phyloP scores from a whole-genome alignment of 2,888 invertebrate species.

The Lottia scabra region DNA sequence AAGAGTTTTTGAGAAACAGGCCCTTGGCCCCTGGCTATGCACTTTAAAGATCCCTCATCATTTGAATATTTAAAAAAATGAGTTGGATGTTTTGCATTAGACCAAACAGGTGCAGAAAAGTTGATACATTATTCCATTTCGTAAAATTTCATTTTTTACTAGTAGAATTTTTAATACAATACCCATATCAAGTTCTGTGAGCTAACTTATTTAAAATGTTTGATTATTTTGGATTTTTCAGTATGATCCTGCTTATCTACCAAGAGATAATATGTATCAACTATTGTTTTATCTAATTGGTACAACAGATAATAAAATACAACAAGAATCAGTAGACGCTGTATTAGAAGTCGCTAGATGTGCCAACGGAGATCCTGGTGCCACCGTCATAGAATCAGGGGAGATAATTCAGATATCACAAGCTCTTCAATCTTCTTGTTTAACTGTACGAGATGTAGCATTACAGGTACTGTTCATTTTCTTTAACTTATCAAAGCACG shows the following conservation, averaged over 20 bases:
- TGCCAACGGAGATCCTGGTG: conserved; percentile 78
- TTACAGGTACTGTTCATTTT: conserved; percentile 69
- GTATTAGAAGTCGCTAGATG: conserved; percentile 83
- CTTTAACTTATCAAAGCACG: neutral
- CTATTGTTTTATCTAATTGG: conserved; percentile 75
- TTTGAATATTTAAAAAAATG: too few species aligned
- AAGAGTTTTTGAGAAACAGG: too few species aligned
- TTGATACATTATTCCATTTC: too few species aligned
- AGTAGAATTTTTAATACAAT: too few species aligned
- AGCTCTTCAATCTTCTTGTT: conserved; percentile 80
- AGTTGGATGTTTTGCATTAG: too few species aligned
- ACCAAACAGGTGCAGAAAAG: too few species aligned
- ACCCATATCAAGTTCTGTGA: too few species aligned
- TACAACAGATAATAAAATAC: conserved; percentile 65
- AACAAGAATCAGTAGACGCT: conserved; percentile 83
- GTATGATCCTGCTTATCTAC: conserved; percentile 83
- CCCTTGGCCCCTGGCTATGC: too few species aligned
- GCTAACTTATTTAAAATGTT: too few species aligned
- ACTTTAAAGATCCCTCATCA: too few species aligned
- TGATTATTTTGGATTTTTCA: conserved; percentile 33
- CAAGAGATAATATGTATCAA: conserved; percentile 84
- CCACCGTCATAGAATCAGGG: conserved; percentile 75
- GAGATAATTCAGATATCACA: conserved; percentile 84
- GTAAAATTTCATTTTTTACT: too few species aligned
- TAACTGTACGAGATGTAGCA: conserved; percentile 83